Percentiles rank a stretch among this genome's conserved stretches.
phyloP scores from a whole-genome alignment of 2,888 invertebrate genomes.

The Alsophila aescularia region DNA sequence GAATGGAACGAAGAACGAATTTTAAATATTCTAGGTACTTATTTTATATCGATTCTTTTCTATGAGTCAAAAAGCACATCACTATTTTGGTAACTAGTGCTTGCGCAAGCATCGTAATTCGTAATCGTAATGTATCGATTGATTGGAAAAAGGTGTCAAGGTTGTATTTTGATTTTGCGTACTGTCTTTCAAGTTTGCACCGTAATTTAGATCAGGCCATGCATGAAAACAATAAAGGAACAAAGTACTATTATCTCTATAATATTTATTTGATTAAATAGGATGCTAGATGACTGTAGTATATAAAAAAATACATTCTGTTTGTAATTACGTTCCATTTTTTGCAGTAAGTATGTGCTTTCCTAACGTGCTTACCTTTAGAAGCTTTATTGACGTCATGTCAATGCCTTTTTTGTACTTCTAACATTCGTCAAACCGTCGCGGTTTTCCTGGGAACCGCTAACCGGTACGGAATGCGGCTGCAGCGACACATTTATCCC shows the following conservation, averaged over 20 bases:
- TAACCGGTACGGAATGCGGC: slow-evolving; percentile 71
- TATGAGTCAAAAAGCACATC: slow-evolving; percentile 1
- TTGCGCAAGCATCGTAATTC: neutral
- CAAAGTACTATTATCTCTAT: neutral
- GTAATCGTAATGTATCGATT: neutral
- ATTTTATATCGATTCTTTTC: neutral
- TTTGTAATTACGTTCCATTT: too few relatives aligned
- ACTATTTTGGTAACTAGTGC: slow-evolving; percentile 3
- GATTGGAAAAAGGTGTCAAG: slow-evolving; percentile 12
- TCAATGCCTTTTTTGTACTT: neutral
- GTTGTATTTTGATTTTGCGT: slow-evolving; percentile 11
- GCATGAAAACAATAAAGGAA: slow-evolving; percentile 7
- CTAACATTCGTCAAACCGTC: slow-evolving; percentile 28
- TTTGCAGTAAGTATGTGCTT: too few relatives aligned
- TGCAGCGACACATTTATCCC: slow-evolving; percentile 72
- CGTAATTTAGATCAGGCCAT: neutral
- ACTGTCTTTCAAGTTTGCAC: neutral
- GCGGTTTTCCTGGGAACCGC: slow-evolving; percentile 62
- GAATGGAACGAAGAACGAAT: too few relatives aligned
- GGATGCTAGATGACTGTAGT: too few relatives aligned
- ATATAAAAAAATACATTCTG: too few relatives aligned
- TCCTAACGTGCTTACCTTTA: too few relatives aligned
- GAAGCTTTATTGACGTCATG: too few relatives aligned
- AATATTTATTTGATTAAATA: too few relatives aligned
- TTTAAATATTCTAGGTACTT: too few relatives aligned